Conservation (phyloP, 2,113 vertebrate genomes). For the Epinephelus fuscoguttatus region DNA sequence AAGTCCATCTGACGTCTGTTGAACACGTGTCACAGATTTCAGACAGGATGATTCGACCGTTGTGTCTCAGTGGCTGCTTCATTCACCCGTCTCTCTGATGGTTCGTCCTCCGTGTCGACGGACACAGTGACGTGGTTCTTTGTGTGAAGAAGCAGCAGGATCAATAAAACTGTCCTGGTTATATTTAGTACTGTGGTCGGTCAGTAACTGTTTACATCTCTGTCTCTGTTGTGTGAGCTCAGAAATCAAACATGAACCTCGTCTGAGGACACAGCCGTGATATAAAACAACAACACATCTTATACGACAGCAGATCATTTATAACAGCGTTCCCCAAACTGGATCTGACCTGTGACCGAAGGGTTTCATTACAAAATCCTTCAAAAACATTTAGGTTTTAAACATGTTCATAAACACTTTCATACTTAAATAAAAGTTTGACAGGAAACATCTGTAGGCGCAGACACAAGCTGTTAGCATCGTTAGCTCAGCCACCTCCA, state of each 20-base stretch:
- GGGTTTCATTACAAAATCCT: conserved; percentile 4
- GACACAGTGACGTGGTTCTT: not conserved
- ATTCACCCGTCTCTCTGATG: not conserved
- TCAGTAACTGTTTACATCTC: not conserved
- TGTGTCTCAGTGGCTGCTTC: not conserved
- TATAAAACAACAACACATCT: not conserved
- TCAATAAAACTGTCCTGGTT: not conserved
- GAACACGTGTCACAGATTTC: not conserved
- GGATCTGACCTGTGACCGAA: not conserved
- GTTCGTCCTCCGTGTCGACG: not conserved
- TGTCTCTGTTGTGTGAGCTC: not conserved
- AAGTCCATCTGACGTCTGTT: conserved; percentile 3
- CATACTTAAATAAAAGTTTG: no score
- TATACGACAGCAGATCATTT: not conserved
- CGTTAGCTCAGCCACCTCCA: no score
- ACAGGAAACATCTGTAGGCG: no score
- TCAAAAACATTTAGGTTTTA: not conserved
- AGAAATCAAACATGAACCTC: not conserved
- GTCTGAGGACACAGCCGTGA: not conserved
- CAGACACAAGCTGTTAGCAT: no score
- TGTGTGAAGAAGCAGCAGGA: not conserved
- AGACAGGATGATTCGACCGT: not conserved
- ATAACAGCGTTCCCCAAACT: not conserved
- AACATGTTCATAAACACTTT: not conserved
- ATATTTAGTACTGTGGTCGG: not conserved